A percentile compares a stretch with the other conserved stretches of the same genome.
Conservation (phyloP, 1,140 invertebrate species). For the Drosophila nebulosa region DNA sequence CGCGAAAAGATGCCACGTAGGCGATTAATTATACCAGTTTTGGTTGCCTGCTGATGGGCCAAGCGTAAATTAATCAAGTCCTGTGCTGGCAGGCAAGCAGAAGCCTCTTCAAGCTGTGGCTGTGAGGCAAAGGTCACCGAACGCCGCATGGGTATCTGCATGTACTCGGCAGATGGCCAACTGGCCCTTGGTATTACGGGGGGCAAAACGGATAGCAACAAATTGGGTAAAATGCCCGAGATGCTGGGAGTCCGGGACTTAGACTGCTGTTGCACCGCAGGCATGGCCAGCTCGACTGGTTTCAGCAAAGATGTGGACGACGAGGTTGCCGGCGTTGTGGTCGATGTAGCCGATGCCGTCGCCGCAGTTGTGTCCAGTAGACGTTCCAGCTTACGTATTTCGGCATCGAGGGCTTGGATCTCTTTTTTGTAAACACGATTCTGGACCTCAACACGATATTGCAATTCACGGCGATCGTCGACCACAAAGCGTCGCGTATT, state of each 20-base stretch:
- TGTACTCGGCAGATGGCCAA: constrained; percentile 87
- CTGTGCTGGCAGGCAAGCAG: constrained; percentile 81
- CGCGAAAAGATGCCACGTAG: constrained; percentile 79
- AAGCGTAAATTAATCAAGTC: constrained; percentile 83
- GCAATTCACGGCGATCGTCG: constrained; percentile 88
- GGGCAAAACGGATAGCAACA: constrained; percentile 87
- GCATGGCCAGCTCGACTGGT: constrained; percentile 43
- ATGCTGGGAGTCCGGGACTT: constrained; percentile 84
- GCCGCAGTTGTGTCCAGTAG: constrained; percentile 83
- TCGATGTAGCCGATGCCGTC: constrained; percentile 83
- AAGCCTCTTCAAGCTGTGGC: constrained; percentile 83
- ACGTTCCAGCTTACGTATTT: constrained; percentile 89
- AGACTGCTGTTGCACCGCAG: constrained; percentile 19
- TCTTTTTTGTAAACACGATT: constrained; percentile 94
- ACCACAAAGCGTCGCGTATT: constrained; percentile 90
- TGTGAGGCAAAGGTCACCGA: constrained; percentile 86
- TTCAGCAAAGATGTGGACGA: constrained; percentile 82
- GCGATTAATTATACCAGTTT: constrained; percentile 82
- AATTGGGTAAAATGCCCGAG: constrained; percentile 85
- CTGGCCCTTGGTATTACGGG: constrained; percentile 88
- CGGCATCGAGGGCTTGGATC: constrained; percentile 89
- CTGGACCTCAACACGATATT: constrained; percentile 93
- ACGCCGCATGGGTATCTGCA: constrained; percentile 82
- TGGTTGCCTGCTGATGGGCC: constrained; percentile 82
- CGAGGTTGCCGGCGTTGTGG: constrained; percentile 83